These are phyloP conservation scores for Hirundichthys speculiger DNA, from an alignment of 2,113 vertebrate species.

Conservation along the genomic window DNA sequence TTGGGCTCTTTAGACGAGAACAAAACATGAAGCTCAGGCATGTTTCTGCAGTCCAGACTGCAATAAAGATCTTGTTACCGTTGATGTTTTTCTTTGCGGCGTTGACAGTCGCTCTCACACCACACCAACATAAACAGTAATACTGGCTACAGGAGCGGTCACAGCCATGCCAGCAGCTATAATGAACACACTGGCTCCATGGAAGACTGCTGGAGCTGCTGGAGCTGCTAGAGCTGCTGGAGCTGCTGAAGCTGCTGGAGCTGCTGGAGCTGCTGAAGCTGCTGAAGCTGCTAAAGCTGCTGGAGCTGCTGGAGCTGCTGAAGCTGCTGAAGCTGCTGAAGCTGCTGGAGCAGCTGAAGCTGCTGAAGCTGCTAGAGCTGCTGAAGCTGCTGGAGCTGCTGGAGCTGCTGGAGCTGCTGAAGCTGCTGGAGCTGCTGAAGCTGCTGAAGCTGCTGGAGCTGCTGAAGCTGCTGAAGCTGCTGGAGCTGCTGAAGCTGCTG, in stretches of 20 bases:
- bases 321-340: constrained; percentile 37
- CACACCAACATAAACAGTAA: constrained; percentile 32
- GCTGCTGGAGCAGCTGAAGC: neutral
- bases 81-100: constrained; percentile 19
- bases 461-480: constrained; percentile 29
- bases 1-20: neutral
- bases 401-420: constrained; percentile 39
- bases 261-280: neutral
- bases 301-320: constrained; percentile 11
- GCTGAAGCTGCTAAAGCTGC: too few species aligned
- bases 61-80: neutral
- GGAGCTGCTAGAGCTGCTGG: constrained; percentile 8
- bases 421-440: neutral
- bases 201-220: constrained; percentile 39
- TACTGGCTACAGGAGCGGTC: constrained; percentile 39
- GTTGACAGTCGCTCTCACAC: constrained; percentile 2
- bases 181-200: constrained; percentile 59
- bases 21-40: neutral
- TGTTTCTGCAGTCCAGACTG: neutral
- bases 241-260: constrained; percentile 35
- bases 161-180: constrained; percentile 55
- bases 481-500: constrained; percentile 13
- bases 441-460: too few species aligned
- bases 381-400: constrained; percentile 13
- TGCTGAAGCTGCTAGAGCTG: too few species aligned